Evolutionary conservation across 2,113 vertebrate genomes (phyloP).

Genomic region (Fregata magnificens): DNA sequence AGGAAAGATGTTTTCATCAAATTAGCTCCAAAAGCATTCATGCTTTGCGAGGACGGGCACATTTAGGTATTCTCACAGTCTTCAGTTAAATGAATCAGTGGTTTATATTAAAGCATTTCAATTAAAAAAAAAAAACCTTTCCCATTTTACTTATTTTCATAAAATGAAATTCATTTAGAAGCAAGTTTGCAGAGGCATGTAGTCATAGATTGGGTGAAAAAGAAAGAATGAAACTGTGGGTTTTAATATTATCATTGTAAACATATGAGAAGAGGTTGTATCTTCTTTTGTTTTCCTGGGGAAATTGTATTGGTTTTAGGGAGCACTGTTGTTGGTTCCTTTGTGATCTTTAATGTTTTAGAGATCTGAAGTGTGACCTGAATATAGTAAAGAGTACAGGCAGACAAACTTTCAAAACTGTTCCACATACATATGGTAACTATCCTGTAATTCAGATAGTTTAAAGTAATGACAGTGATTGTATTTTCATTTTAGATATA

Average conservation of each 20-base stretch:
- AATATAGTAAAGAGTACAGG: neutral
- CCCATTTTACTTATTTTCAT: neutral
- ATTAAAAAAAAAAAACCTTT: neutral
- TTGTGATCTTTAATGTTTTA: neutral
- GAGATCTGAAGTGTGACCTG: neutral
- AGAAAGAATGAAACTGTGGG: neutral
- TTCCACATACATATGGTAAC: neutral
- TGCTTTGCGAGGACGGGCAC: rapidly evolving
- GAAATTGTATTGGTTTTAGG: neutral
- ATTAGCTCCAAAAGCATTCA: neutral
- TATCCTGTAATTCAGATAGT: neutral
- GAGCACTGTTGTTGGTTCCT: neutral
- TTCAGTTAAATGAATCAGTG: neutral
- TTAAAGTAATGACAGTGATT: neutral
- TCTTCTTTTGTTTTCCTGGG: neutral
- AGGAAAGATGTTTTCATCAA: neutral
- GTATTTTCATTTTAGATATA: neutral
- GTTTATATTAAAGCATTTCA: neutral
- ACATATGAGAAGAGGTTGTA: neutral
- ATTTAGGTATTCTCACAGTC: neutral
- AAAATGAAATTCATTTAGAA: neutral
- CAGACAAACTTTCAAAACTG: neutral
- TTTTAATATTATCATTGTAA: neutral
- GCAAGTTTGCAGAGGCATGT: neutral
- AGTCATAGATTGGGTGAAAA: neutral